phyloP scores from a whole-genome alignment of 2,888 invertebrate genomes.

The Erynnis tages region DNA sequence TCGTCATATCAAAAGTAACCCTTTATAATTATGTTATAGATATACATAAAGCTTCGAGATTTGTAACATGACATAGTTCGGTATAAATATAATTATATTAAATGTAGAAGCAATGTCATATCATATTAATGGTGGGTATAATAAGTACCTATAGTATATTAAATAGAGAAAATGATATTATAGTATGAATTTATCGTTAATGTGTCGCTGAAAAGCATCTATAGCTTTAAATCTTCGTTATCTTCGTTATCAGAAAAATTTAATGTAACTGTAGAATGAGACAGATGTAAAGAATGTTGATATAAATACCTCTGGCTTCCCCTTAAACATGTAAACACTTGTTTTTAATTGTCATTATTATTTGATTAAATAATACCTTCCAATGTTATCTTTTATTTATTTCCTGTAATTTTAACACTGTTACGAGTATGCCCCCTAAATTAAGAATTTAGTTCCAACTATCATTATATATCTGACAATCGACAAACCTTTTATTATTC shows the following conservation, averaged over 20 bases:
- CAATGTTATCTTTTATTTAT: conserved; percentile 28
- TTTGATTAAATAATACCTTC: conserved; percentile 52
- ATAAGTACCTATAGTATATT: too few species aligned
- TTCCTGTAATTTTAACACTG: too few species aligned
- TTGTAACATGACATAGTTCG: conserved; percentile 20
- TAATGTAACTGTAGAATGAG: conserved; percentile 11
- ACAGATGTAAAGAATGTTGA: conserved; percentile 32
- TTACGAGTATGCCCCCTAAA: too few species aligned
- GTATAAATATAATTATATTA: conserved; percentile 22
- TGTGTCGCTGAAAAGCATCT: conserved; percentile 50
- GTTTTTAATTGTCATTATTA: conserved; percentile 40
- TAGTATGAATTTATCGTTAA: conserved; percentile 33
- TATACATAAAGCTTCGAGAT: conserved; percentile 17
- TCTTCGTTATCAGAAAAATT: conserved; percentile 10
- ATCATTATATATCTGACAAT: too few species aligned
- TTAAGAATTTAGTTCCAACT: not conserved
- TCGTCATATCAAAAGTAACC: conserved; percentile 14
- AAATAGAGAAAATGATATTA: conserved; percentile 28
- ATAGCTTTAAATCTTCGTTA: conserved; percentile 48
- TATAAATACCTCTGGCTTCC: conserved; percentile 46
- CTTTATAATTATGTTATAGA: not conserved
- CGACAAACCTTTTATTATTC: too few species aligned
- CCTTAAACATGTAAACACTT: conserved; percentile 51
- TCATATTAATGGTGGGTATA: conserved; percentile 38
- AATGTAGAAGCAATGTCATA: conserved; percentile 44